Evolutionary conservation across 2,888 invertebrate species (phyloP).

Genomic region (Noctua pronuba): DNA sequence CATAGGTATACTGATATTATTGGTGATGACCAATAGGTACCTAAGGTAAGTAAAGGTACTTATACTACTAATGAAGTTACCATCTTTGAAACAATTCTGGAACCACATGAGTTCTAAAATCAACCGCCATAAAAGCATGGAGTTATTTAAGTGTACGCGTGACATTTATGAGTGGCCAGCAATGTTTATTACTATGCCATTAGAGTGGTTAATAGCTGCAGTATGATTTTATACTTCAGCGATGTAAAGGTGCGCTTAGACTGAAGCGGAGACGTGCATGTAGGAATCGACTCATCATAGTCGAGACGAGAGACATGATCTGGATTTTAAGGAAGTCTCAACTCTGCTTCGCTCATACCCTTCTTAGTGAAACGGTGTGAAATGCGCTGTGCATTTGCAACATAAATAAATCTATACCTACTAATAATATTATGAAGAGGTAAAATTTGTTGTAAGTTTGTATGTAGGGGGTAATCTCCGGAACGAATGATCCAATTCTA

Average conservation of each 20-base stretch:
- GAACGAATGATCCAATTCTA: too few species aligned
- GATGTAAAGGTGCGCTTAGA: neutral
- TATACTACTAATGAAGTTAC: neutral
- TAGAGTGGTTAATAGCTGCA: slow-evolving; percentile 49
- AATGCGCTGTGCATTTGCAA: too few species aligned
- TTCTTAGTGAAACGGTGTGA: too few species aligned
- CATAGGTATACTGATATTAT: neutral
- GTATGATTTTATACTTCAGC: neutral
- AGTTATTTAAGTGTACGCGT: slow-evolving; percentile 40
- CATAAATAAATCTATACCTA: too few species aligned
- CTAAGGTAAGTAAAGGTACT: too few species aligned
- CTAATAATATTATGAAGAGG: too few species aligned
- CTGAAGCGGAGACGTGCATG: neutral
- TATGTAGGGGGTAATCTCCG: too few species aligned
- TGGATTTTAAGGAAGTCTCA: neutral
- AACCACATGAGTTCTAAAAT: slow-evolving; percentile 47
- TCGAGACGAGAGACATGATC: neutral
- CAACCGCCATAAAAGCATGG: slow-evolving; percentile 49
- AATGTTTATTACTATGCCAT: slow-evolving; percentile 56
- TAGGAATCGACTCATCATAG: neutral
- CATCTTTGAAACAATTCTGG: neutral
- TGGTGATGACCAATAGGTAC: neutral
- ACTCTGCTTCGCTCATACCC: neutral
- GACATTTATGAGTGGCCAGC: slow-evolving; percentile 45
- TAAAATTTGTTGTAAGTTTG: too few species aligned